These are phyloP conservation scores for Pseudochromis fuscus DNA, from an alignment of 2,797 vertebrate species.

Conservation along the genomic window DNA sequence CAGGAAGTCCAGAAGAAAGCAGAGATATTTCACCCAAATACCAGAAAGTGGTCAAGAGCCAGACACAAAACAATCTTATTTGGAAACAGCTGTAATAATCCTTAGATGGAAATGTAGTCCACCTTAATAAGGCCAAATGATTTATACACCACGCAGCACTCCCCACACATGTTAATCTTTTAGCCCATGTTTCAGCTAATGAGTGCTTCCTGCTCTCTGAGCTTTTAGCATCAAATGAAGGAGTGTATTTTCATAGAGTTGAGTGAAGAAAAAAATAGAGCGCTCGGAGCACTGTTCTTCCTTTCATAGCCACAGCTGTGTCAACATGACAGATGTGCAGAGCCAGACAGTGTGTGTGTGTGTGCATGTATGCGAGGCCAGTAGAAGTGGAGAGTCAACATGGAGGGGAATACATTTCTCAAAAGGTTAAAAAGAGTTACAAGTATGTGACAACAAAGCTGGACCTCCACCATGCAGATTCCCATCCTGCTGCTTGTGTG, in stretches of 20 bases:
- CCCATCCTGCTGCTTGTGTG: constrained; percentile 4
- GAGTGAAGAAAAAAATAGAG: constrained; percentile 79
- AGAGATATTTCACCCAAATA: constrained; percentile 37
- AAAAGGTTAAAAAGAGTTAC: constrained; percentile 47
- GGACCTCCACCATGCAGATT: constrained; percentile 27
- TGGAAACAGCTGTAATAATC: constrained; percentile 56
- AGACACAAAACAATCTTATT: constrained; percentile 47
- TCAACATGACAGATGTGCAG: constrained; percentile 84
- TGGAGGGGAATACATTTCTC: constrained; percentile 54
- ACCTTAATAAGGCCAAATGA: constrained; percentile 68
- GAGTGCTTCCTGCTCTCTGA: constrained; percentile 74
- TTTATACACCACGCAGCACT: constrained; percentile 65
- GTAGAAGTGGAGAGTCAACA: constrained; percentile 37
- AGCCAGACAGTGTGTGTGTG: constrained; percentile 64
- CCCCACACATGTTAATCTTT: constrained; percentile 75
- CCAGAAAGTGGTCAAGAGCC: constrained; percentile 32
- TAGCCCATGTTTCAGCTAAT: constrained; percentile 73
- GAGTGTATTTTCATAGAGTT: constrained; percentile 75
- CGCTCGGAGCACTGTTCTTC: constrained; percentile 77
- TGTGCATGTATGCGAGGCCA: constrained; percentile 3
- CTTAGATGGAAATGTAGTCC: constrained; percentile 60
- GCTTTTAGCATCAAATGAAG: constrained; percentile 76
- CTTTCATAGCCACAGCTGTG: constrained; percentile 87
- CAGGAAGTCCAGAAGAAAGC: constrained; percentile 20
- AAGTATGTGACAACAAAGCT: constrained; percentile 34